Evolutionary conservation across 1,140 invertebrate species (phyloP).

Genomic region (Wiebesia pumilae): DNA sequence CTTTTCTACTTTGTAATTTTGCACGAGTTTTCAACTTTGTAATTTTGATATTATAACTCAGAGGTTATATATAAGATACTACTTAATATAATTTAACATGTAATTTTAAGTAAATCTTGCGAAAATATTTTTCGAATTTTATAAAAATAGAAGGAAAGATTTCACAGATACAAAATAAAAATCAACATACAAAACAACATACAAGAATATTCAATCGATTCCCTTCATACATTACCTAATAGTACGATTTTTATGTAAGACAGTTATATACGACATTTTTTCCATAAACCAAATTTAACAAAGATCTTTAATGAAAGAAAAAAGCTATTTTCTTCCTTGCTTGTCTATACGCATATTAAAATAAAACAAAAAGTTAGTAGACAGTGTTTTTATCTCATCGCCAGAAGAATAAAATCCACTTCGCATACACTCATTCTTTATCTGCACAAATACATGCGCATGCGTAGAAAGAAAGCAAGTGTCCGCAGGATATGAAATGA

Average conservation of each 20-base stretch:
- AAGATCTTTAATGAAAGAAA: too few relatives aligned
- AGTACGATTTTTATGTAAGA: not conserved
- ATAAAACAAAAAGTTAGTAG: constrained; percentile 27
- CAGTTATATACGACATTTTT: not conserved
- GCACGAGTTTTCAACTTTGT: not conserved
- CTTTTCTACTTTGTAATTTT: not conserved
- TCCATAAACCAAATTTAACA: not conserved
- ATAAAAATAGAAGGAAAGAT: too few relatives aligned
- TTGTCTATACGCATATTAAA: not conserved
- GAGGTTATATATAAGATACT: not conserved
- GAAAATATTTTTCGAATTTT: too few relatives aligned
- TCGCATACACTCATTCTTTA: not conserved
- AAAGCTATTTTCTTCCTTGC: not conserved
- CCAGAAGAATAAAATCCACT: constrained; percentile 26
- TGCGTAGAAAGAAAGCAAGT: not conserved
- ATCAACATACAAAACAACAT: not conserved
- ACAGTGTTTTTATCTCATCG: constrained; percentile 45
- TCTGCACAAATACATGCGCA: not conserved
- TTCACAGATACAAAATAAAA: too few relatives aligned
- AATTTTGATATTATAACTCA: not conserved
- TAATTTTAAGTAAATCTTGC: too few relatives aligned
- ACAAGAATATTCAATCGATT: not conserved
- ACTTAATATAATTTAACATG: not conserved
- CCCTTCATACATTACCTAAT: not conserved
- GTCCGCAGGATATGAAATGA: constrained; percentile 14